These are phyloP conservation scores for Pogoniulus pusillus DNA, from an alignment of 2,797 vertebrate genomes.

Conservation along the genomic window DNA sequence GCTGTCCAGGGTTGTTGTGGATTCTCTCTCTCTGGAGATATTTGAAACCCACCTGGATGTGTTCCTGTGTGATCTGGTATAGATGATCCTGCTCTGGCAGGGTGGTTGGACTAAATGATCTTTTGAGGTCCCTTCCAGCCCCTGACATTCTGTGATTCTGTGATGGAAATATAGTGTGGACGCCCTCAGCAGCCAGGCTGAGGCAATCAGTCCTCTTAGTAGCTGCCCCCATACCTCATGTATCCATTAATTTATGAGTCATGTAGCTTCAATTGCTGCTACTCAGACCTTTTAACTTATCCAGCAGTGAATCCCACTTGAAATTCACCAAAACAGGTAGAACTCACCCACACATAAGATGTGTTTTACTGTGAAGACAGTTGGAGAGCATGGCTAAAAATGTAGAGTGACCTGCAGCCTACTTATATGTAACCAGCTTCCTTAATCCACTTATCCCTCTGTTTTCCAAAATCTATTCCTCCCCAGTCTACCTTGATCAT, in stretches of 20 bases:
- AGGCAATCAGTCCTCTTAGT: neutral
- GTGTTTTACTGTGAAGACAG: neutral
- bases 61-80: too few species aligned
- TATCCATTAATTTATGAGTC: rapidly evolving
- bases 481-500: neutral
- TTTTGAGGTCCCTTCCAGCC: too few species aligned
- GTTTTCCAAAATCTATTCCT: neutral
- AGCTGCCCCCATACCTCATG: neutral
- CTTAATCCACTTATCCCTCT: neutral
- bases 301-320: neutral
- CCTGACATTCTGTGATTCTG: too few species aligned
- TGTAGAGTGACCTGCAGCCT: neutral
- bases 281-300: neutral
- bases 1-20: too few species aligned
- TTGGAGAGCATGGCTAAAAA: neutral
- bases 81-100: too few species aligned
- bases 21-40: too few species aligned
- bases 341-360: neutral
- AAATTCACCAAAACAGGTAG: neutral
- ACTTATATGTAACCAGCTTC: rapidly evolving
- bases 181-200: neutral
- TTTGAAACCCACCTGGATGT: too few species aligned
- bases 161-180: neutral
- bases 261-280: neutral
- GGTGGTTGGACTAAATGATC: too few species aligned